phyloP scores from a whole-genome alignment of 1,140 invertebrate species.

The Hylyphantes graminicola region DNA sequence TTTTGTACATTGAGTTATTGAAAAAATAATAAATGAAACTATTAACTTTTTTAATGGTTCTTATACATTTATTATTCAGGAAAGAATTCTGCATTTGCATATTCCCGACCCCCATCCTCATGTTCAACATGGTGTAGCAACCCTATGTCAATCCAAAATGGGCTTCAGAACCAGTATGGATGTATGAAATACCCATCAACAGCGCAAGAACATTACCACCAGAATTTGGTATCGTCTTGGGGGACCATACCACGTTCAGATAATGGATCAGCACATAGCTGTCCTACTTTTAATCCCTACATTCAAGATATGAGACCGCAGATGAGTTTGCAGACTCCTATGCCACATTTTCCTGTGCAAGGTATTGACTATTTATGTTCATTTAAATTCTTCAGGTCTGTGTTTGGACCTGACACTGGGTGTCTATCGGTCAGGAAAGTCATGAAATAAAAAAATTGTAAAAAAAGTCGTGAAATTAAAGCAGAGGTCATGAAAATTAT shows the following conservation, averaged over 20 bases:
- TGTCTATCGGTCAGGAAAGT: no score
- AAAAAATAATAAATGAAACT: no score
- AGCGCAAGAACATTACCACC: neutral
- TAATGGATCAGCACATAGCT: neutral
- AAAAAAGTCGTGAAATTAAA: no score
- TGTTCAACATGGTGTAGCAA: slow-evolving; percentile 11
- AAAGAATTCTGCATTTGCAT: neutral
- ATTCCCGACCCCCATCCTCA: slow-evolving; percentile 10
- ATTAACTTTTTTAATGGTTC: no score
- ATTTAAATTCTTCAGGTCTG: no score
- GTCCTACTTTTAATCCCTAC: neutral
- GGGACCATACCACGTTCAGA: neutral
- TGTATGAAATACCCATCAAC: slow-evolving; percentile 1
- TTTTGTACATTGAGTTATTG: no score
- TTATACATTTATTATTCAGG: no score
- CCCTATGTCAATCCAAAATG: neutral
- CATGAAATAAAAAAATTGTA: no score
- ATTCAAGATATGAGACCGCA: neutral
- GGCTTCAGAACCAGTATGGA: neutral
- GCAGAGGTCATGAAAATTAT: no score
- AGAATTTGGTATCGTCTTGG: neutral
- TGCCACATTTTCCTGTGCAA: neutral
- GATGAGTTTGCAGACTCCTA: neutral
- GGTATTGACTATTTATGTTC: neutral
- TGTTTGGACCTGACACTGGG: no score